Evolutionary conservation across 2,113 vertebrate species (phyloP).

Genomic region (Erythrocebus patas): DNA sequence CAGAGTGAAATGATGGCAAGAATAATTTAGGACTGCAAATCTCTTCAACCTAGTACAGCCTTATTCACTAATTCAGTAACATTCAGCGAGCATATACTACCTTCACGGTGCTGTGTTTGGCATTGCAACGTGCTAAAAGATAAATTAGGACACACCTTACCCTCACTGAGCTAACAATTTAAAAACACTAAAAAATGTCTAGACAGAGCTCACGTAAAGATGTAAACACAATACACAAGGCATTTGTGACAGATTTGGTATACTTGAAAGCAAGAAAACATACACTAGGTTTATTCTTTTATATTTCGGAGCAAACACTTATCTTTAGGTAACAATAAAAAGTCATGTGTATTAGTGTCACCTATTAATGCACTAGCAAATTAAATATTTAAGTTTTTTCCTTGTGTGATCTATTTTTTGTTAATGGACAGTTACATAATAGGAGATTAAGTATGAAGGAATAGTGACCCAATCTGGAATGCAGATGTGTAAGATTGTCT

Average conservation of each 20-base stretch:
- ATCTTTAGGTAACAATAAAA: neutral
- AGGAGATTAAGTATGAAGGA: neutral
- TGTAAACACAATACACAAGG: neutral
- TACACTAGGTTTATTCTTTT: neutral
- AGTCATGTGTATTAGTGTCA: neutral
- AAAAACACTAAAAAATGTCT: neutral
- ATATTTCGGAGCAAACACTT: neutral
- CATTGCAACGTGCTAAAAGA: neutral
- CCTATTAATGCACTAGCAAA: neutral
- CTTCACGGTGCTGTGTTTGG: neutral
- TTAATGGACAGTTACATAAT: neutral
- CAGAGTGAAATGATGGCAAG: constrained; percentile 64
- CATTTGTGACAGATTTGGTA: neutral
- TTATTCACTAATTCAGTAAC: constrained; percentile 52
- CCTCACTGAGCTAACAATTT: neutral
- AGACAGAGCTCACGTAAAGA: neutral
- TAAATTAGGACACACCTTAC: neutral
- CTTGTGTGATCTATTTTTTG: neutral
- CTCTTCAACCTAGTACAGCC: constrained; percentile 57
- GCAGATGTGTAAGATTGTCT: neutral
- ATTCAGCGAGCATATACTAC: constrained; percentile 54
- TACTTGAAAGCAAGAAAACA: constrained; percentile 20
- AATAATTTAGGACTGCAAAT: constrained; percentile 59
- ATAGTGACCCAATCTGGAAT: neutral
- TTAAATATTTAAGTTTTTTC: neutral